A percentile compares a stretch with the other conserved stretches of the same genome.
Conservation (phyloP, 2,113 vertebrate genomes). For the Hipposideros armiger region DNA sequence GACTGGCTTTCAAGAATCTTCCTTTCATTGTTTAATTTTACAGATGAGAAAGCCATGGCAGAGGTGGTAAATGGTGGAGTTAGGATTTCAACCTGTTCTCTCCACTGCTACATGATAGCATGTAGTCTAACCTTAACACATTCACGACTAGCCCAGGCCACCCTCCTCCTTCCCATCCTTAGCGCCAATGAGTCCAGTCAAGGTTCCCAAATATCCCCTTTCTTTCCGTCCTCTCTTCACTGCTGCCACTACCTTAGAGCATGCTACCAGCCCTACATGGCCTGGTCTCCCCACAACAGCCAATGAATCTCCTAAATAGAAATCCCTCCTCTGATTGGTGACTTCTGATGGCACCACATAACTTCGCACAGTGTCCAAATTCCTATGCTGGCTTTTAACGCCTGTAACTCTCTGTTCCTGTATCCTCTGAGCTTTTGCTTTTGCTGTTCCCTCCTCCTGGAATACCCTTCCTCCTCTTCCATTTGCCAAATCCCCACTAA, state of each 20-base stretch:
- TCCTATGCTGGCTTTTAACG: background rate
- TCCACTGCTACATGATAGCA: background rate
- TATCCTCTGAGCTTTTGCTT: background rate
- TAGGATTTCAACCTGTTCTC: background rate
- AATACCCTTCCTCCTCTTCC: background rate
- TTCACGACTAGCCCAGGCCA: background rate
- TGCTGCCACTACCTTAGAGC: background rate
- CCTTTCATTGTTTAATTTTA: conserved; percentile 33
- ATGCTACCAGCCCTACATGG: background rate
- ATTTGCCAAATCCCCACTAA: background rate
- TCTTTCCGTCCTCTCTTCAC: background rate
- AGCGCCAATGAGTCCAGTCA: background rate
- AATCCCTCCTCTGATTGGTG: background rate
- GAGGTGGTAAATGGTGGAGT: background rate
- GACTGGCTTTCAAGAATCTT: conserved; percentile 25
- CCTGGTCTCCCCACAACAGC: background rate
- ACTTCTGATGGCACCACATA: background rate
- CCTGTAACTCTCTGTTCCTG: background rate
- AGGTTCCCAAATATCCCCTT: background rate
- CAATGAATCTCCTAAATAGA: background rate
- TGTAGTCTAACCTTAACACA: background rate
- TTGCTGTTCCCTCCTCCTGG: background rate
- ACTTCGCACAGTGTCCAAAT: background rate
- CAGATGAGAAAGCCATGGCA: conserved; percentile 32
- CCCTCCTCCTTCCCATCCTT: background rate